Evolutionary conservation across 2,797 vertebrate species (phyloP), one percentile per base, ranked within the genome.

Genomic region (Lutjanus argentimaculatus): DNA sequence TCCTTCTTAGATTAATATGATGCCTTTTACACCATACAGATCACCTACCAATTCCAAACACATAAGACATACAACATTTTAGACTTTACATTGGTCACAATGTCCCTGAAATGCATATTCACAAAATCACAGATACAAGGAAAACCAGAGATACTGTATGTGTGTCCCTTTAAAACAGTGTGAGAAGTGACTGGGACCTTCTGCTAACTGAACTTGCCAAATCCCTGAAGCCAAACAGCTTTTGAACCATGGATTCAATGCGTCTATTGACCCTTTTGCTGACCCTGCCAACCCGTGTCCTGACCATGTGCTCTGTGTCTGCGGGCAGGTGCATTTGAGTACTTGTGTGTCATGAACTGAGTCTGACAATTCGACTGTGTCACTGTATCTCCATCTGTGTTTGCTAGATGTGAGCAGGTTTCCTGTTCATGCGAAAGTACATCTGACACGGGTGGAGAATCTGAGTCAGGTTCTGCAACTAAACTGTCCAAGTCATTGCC

Each of bases 191-290:
- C 43, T 55, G 55, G 2, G 67, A 58, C 46, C 7, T 58, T 21
- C 22, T 49, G 3, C 19, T 25, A 9, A 58, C 4, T 6, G n/a
- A 55, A 55, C 11, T 8, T 55, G 52, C 11, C 2, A 55, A 55
- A 11, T 45, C 15, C 2, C 15, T 68, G 1, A 73, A 42, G 30
- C 42, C n/a, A 12, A 67, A 56, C 21, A 40, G 65, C 43, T 62
- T 75, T 30, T 75, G 72, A 52, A 58, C 58, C 72, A 75, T 75
- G 4, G 72, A 21, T 6, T 75, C 72, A 58, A 75, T 67, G 16
- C 72, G 49, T 42, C 63, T 17, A 19, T 72, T 72, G 4, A 77
- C 80, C 16, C 7, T 62, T 48, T 67, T 72, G 4, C 40, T 72
- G 11, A 76, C 68, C 8, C 67, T 42, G 2, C 62, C 67, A 6